These are phyloP conservation scores for Drosophila quinaria DNA, from an alignment of 2,888 invertebrate genomes.

Conservation along the genomic window DNA sequence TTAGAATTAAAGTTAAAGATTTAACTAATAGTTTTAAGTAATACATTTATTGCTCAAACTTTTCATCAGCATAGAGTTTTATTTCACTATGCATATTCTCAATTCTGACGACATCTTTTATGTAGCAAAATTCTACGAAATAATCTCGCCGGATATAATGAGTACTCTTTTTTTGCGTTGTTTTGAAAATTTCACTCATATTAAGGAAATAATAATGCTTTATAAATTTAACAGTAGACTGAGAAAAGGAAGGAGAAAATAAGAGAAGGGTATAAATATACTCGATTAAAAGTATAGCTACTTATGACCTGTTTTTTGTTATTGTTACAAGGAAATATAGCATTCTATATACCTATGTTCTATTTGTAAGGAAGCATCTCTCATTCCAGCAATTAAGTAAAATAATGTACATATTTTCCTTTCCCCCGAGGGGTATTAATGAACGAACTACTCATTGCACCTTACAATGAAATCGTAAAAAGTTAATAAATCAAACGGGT, in stretches of 20 bases:
- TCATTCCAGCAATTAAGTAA: constrained; percentile 25
- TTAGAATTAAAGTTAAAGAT: no score
- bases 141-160: constrained; percentile 35
- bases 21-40: no score
- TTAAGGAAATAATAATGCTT: constrained; percentile 42
- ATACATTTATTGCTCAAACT: no score
- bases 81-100: background rate
- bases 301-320: constrained; percentile 40
- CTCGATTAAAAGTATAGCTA: constrained; percentile 18
- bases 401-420: constrained; percentile 5
- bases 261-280: background rate
- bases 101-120: constrained; percentile 12
- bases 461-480: constrained; percentile 50
- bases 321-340: constrained; percentile 30
- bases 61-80: background rate
- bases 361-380: background rate
- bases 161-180: constrained; percentile 31
- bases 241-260: constrained; percentile 1
- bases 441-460: constrained; percentile 42
- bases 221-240: constrained; percentile 20
- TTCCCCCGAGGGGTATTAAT: constrained; percentile 5
- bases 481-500: constrained; percentile 44
- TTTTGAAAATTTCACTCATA: constrained; percentile 26
- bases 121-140: constrained; percentile 39
- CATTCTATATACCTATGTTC: constrained; percentile 16